Evolutionary conservation across 1,140 invertebrate genomes (phyloP).

Genomic region (Goniozus legneri): DNA sequence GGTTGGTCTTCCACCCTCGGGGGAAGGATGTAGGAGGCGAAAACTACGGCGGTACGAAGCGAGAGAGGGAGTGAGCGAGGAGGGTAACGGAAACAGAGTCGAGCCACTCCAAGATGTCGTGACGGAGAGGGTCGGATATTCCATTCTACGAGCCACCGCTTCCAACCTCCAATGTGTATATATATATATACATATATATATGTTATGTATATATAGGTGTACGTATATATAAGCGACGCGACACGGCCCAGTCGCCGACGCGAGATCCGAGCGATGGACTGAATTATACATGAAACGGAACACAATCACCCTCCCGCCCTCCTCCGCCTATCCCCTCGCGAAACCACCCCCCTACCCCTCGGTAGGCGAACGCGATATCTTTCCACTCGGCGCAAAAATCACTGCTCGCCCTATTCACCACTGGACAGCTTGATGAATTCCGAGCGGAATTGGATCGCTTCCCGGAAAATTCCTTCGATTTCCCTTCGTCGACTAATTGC

Average conservation of each 20-base stretch:
- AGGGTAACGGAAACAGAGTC: slow-evolving; percentile 8
- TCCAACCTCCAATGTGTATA: too few species aligned
- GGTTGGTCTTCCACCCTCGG: too few species aligned
- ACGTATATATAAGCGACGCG: slow-evolving; percentile 32
- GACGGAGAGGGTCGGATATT: slow-evolving; percentile 28
- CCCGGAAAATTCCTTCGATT: too few species aligned
- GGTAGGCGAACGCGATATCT: slow-evolving; percentile 1
- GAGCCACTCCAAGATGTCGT: slow-evolving; percentile 23
- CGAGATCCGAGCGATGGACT: slow-evolving; percentile 40
- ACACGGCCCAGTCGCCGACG: slow-evolving; percentile 35
- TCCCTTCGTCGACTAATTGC: too few species aligned
- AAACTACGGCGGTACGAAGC: too few species aligned
- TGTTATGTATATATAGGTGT: too few species aligned
- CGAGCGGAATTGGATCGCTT: too few species aligned
- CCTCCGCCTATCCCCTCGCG: too few species aligned
- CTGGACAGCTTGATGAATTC: too few species aligned
- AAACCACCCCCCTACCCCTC: slow-evolving; percentile 9
- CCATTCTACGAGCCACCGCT: slow-evolving; percentile 16
- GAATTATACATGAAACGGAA: slow-evolving; percentile 50
- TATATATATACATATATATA: too few species aligned
- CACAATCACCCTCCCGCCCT: slow-evolving; percentile 41
- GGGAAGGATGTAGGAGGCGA: too few species aligned
- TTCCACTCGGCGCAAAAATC: neutral
- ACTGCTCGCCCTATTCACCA: neutral
- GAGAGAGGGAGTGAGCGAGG: slow-evolving; percentile 11